Conservation (phyloP, 2,888 invertebrate genomes). For the Achlya flavicornis region DNA sequence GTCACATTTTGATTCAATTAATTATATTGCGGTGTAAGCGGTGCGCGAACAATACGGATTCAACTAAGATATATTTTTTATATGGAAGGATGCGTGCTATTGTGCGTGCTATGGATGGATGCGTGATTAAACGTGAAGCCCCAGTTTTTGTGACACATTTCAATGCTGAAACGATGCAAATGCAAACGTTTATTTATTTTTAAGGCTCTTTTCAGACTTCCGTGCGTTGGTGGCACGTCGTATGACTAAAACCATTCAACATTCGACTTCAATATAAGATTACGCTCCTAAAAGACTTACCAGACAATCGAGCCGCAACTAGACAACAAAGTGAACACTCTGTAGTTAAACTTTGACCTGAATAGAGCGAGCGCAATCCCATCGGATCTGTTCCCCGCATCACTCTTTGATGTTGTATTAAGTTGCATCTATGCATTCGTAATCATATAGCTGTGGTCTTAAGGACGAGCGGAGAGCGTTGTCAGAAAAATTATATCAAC, state of each 20-base stretch:
- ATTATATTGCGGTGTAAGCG: no score
- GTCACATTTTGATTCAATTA: background rate
- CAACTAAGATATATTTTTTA: no score
- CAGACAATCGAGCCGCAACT: background rate
- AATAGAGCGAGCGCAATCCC: conserved; percentile 24
- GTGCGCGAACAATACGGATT: no score
- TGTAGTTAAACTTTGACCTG: conserved; percentile 44
- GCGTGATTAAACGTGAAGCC: background rate
- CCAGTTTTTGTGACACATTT: background rate
- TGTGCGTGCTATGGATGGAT: no score
- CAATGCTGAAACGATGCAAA: conserved; percentile 1
- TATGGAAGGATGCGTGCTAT: no score
- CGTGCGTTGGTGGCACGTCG: no score
- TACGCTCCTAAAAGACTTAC: background rate
- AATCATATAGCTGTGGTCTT: conserved; percentile 22
- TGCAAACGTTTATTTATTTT: background rate
- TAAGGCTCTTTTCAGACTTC: background rate
- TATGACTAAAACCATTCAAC: background rate
- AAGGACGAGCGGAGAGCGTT: conserved; percentile 20
- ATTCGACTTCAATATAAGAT: background rate
- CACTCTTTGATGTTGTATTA: conserved; percentile 34
- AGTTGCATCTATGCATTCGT: conserved; percentile 39
- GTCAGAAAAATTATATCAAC: conserved; percentile 10
- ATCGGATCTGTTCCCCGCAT: conserved; percentile 40
- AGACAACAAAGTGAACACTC: background rate